Evolutionary conservation across 1,140 invertebrate genomes (phyloP).

Genomic region (Reticulitermes speratus): DNA sequence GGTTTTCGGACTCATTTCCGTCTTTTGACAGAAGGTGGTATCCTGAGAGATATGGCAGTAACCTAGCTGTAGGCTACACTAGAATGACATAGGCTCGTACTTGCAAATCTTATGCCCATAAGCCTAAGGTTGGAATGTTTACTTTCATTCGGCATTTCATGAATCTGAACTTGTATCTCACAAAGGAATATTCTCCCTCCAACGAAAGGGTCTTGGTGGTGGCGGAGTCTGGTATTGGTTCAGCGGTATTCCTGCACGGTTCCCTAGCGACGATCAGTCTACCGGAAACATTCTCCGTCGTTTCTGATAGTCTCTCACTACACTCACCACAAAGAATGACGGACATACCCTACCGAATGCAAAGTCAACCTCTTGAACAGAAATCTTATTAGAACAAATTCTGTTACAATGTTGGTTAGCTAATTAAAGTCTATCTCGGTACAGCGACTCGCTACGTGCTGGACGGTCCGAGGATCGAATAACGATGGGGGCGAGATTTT

Average conservation of each 20-base stretch:
- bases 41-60: too few relatives aligned
- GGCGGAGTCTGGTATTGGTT: not conserved
- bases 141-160: not conserved
- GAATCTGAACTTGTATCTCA: not conserved
- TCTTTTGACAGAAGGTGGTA: too few relatives aligned
- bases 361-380: not conserved
- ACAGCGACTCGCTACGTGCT: too few relatives aligned
- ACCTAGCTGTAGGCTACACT: too few relatives aligned
- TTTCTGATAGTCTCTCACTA: not conserved
- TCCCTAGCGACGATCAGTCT: not conserved
- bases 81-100: too few relatives aligned
- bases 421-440: too few relatives aligned
- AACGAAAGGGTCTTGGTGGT: not conserved
- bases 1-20: too few relatives aligned
- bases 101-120: too few relatives aligned
- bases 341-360: not conserved
- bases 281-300: not conserved
- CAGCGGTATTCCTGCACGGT: not conserved
- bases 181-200: not conserved
- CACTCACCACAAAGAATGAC: not conserved
- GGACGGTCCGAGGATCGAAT: too few relatives aligned
- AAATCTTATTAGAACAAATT: too few relatives aligned
- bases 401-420: too few relatives aligned
- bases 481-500: too few relatives aligned
- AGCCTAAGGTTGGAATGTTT: not conserved